phyloP scores from a whole-genome alignment of 2,113 vertebrate genomes.

The Aptenodytes forsteri region DNA sequence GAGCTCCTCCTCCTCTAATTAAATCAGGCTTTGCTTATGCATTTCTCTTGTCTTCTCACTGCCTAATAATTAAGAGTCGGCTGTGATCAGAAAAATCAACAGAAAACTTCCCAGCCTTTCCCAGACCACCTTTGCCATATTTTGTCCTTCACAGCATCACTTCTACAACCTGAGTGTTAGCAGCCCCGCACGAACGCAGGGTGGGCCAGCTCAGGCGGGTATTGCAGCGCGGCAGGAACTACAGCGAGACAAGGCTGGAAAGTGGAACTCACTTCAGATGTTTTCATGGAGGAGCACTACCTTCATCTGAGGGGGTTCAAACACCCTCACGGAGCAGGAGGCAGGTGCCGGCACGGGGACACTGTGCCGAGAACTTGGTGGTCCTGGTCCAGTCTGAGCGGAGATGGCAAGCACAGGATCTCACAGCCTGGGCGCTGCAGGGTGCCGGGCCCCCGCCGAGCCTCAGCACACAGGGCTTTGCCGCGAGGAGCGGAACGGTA shows the following conservation, averaged over 20 bases:
- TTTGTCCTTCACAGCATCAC: background rate
- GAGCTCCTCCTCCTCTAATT: background rate
- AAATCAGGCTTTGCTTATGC: background rate
- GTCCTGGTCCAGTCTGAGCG: background rate
- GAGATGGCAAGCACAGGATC: background rate
- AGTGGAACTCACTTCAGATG: rapidly evolving
- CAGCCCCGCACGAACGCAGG: rapidly evolving
- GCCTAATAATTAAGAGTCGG: background rate
- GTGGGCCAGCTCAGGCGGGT: background rate
- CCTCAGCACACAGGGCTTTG: rapidly evolving
- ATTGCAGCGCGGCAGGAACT: rapidly evolving
- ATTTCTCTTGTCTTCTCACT: background rate
- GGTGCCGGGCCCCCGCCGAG: rapidly evolving
- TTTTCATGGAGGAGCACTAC: rapidly evolving
- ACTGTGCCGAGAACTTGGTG: rapidly evolving
- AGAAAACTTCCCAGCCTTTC: background rate
- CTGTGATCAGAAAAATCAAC: background rate
- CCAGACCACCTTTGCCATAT: background rate
- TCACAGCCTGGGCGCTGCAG: background rate
- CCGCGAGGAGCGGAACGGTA: rapidly evolving
- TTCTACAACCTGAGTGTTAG: background rate
- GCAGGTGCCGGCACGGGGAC: background rate
- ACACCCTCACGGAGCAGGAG: rapidly evolving
- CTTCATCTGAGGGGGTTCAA: background rate
- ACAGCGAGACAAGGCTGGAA: background rate